Base-by-base conservation (phyloP, 2,797 vertebrate genomes). In the Loris lydekkerianus region DNA sequence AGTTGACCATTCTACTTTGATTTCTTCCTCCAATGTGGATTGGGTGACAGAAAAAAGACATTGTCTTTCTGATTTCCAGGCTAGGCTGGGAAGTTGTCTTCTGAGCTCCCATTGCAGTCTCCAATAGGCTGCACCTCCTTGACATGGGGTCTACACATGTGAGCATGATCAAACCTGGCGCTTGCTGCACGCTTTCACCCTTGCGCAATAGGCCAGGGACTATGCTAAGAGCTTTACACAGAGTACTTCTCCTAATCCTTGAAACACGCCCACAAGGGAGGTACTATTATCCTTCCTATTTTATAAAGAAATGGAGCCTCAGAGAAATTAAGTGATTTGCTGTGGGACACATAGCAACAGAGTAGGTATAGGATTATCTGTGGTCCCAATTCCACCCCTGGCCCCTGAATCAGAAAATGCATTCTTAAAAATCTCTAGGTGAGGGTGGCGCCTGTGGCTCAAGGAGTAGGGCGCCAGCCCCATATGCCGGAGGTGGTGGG, bases 311-410 rank as follows among this genome's bases (percentile, higher is more conserved):
- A 58, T 15, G 17, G 65, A 81, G 56, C 63, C 46, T 77, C 67
- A 75, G 89, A 91, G 72, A 89, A 93, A 69, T 89, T 84, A 93
- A 81, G 40, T 10, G 63, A 31, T 70, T 89, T 63, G 23, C 29
- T 27, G 0, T 58, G 84, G 49, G 53, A 72, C 61, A 61, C 77
- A 53, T 21, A 73, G 58, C 53, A 53, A 43, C 40, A 75, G 21
- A 56, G 34, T 63, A 23, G 49, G 7, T 60, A 69, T 43, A 21
- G 53, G n/a, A 85, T 89, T 60, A 73, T 25, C 29, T 49, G 10
- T 34, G n/a, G 7, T 78, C n/a, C 37, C 17, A 20, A 75, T 69
- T 20, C 40, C 21, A 56, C 8, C 31, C 78, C 5, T 65, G 10
- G 34, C 58, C n/a, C 92, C 65, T 9, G 15, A 84, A 34, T 90